Conservation (phyloP, 2,797 vertebrate genomes). For the Pogoniulus pusillus region DNA sequence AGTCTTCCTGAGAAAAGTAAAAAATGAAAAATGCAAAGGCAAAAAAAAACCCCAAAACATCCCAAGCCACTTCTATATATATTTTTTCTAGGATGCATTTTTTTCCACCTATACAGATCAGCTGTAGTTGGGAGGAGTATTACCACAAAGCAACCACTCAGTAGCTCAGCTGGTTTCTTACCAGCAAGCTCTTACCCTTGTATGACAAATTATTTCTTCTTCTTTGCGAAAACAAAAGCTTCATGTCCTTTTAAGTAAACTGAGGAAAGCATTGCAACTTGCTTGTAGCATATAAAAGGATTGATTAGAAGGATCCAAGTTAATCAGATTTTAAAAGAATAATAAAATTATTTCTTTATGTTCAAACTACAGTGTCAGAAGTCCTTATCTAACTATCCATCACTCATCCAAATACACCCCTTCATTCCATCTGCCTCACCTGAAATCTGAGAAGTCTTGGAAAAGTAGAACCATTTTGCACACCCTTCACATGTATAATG, state of each 20-base stretch:
- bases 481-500: not conserved
- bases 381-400: not conserved
- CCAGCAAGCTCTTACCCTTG: not conserved
- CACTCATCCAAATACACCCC: not conserved
- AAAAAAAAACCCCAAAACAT: rapidly evolving
- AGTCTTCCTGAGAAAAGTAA: not conserved
- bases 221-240: not conserved
- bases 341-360: not conserved
- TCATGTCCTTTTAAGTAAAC: not conserved
- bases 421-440: not conserved
- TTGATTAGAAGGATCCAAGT: not conserved
- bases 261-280: not conserved
- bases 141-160: not conserved
- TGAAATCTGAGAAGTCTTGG: not conserved
- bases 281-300: not conserved
- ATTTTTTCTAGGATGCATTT: not conserved
- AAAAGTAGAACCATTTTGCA: not conserved
- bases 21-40: not conserved
- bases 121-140: not conserved
- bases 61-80: not conserved
- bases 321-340: not conserved
- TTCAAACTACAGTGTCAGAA: not conserved
- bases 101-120: not conserved
- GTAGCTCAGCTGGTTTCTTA: not conserved
- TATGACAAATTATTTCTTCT: not conserved